Percentiles rank a stretch among this genome's conserved stretches.
These are phyloP conservation scores for Anguilla anguilla DNA, from an alignment of 2,797 vertebrate genomes.

Conservation along the genomic window DNA sequence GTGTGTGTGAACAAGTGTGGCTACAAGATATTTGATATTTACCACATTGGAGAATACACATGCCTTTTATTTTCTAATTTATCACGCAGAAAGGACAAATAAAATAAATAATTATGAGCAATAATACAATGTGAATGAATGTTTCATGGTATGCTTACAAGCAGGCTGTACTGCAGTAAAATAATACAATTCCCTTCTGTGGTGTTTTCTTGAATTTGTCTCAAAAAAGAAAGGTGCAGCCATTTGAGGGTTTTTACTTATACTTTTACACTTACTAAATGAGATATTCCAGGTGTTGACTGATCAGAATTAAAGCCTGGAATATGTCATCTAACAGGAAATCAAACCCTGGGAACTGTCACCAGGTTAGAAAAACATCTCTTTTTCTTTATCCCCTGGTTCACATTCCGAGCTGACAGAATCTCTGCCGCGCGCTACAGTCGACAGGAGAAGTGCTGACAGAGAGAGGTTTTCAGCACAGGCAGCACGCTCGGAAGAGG, in stretches of 20 bases:
- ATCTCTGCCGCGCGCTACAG: neutral
- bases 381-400: neutral
- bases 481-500: neutral
- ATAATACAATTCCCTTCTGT: neutral
- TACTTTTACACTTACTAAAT: neutral
- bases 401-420: neutral
- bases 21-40: no score
- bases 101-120: no score
- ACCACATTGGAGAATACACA: no score
- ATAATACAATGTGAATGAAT: no score
- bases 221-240: neutral
- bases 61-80: neutral
- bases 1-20: no score
- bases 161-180: neutral
- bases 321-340: conserved; percentile 5
- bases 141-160: neutral
- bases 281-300: neutral
- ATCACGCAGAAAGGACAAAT: no score
- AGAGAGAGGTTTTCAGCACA: neutral
- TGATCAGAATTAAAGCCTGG: neutral
- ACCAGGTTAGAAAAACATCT: neutral
- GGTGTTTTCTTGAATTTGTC: neutral
- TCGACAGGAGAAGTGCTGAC: neutral
- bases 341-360: neutral
- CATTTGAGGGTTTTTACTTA: neutral